Conservation (phyloP, 2,113 vertebrate species). For the Odontesthes bonariensis region DNA sequence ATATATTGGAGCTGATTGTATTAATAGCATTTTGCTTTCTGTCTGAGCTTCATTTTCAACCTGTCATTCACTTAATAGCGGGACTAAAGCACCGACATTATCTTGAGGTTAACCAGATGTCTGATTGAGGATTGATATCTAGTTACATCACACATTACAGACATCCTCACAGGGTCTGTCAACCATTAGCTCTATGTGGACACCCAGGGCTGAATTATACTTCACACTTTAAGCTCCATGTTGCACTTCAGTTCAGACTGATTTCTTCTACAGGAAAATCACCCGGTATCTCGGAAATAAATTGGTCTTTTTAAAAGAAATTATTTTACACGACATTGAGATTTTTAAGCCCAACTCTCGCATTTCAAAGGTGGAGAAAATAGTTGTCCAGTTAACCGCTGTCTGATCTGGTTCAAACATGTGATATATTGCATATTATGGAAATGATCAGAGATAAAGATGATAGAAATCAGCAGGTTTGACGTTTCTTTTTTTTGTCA, state of each 20-base stretch:
- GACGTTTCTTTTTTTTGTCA: too few relatives aligned
- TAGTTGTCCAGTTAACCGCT: neutral
- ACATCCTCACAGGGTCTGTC: too few relatives aligned
- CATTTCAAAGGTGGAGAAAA: neutral
- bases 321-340: neutral
- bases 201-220: neutral
- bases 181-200: too few relatives aligned
- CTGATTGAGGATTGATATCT: neutral
- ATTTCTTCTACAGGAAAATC: neutral
- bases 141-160: slow-evolving; percentile 2
- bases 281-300: neutral
- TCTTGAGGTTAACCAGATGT: neutral
- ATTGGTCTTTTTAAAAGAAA: too few relatives aligned
- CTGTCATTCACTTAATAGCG: neutral
- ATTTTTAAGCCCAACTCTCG: neutral
- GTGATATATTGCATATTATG: too few relatives aligned
- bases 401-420: neutral
- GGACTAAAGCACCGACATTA: neutral
- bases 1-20: neutral
- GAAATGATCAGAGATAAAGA: neutral
- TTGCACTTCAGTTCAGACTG: neutral
- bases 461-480: too few relatives aligned
- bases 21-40: neutral
- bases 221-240: neutral
- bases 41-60: neutral